These are phyloP conservation scores for Dioctria rufipes DNA, from an alignment of 2,888 invertebrate species.

Conservation along the genomic window DNA sequence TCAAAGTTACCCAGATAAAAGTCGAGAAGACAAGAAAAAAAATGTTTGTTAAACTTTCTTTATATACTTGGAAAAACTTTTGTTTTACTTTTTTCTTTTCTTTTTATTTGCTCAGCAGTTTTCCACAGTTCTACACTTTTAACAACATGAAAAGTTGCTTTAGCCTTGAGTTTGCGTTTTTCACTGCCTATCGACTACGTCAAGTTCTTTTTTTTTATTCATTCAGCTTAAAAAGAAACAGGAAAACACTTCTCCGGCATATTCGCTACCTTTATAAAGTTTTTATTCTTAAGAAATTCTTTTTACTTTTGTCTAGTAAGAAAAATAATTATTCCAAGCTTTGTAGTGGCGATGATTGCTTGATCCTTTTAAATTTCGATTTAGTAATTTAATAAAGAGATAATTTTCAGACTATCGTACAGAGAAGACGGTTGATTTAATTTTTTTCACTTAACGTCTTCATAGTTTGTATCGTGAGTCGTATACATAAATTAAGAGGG, in stretches of 20 bases:
- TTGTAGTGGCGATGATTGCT: too few relatives aligned
- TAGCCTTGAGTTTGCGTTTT: not conserved
- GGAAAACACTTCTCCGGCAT: not conserved
- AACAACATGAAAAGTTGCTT: slow-evolving; percentile 2
- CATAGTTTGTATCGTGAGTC: too few relatives aligned
- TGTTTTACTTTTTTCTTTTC: not conserved
- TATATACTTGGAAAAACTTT: not conserved
- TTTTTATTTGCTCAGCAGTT: not conserved
- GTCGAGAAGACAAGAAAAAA: slow-evolving; percentile 5
- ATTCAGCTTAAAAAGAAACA: not conserved
- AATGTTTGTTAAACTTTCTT: not conserved
- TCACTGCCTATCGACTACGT: not conserved
- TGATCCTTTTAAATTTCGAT: too few relatives aligned
- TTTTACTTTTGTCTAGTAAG: too few relatives aligned
- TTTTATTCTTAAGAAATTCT: not conserved
- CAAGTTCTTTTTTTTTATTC: not conserved
- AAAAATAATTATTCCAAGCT: too few relatives aligned
- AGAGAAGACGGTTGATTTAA: too few relatives aligned
- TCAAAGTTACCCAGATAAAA: not conserved
- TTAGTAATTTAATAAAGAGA: too few relatives aligned
- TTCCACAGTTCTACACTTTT: not conserved
- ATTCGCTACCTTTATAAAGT: not conserved
- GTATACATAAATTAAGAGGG: too few relatives aligned
- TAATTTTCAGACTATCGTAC: too few relatives aligned
- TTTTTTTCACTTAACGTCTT: too few relatives aligned